phyloP scores from a whole-genome alignment of 2,797 vertebrate genomes.

The Saxicola maurus region DNA sequence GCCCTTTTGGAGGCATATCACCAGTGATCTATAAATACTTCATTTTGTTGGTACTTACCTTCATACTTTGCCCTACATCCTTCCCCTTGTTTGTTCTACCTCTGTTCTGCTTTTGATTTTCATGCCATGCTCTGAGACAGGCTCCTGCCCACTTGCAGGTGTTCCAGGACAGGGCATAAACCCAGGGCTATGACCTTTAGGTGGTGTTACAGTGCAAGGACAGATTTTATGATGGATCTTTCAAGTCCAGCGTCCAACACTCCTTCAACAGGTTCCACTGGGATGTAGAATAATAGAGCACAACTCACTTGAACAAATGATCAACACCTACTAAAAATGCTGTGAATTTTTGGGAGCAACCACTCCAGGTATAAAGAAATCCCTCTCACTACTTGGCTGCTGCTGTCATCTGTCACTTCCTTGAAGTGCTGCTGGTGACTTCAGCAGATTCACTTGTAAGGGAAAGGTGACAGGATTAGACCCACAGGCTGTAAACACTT shows the following conservation, averaged over 20 bases:
- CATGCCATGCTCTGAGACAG: background rate
- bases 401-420: background rate
- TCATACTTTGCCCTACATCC: background rate
- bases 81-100: background rate
- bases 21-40: background rate
- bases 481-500: background rate
- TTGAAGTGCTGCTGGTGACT: background rate
- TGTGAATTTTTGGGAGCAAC: background rate
- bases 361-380: background rate
- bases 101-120: background rate
- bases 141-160: background rate
- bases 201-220: background rate
- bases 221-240: rapidly evolving
- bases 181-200: background rate
- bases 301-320: background rate
- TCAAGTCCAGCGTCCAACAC: background rate
- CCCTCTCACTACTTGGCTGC: background rate
- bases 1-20: background rate
- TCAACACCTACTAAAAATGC: background rate
- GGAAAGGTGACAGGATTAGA: conserved; percentile 33
- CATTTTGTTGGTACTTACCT: background rate
- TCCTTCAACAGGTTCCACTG: background rate
- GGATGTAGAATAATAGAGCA: background rate
- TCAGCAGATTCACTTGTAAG: background rate
- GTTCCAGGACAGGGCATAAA: background rate